phyloP scores from a whole-genome alignment of 2,113 vertebrate species.

The Lanius ludovicianus region DNA sequence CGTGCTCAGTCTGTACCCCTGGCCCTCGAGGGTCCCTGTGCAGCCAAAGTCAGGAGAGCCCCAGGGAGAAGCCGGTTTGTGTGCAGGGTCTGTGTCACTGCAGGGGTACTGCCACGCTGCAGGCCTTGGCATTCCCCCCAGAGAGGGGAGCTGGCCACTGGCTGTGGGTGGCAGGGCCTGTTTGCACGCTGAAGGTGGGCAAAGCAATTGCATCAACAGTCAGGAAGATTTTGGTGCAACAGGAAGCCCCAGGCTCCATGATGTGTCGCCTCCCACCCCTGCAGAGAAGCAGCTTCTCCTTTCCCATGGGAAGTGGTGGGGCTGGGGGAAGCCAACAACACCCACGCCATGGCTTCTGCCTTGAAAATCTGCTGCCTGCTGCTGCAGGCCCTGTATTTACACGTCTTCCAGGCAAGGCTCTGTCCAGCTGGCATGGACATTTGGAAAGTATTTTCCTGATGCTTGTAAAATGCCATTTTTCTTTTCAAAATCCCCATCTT shows the following conservation, averaged over 20 bases:
- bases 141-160: background rate
- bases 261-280: background rate
- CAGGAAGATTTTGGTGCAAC: background rate
- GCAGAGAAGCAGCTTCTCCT: background rate
- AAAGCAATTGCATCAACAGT: rapidly evolving
- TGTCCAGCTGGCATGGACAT: background rate
- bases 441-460: background rate
- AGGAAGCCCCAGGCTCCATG: background rate
- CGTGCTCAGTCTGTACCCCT: rapidly evolving
- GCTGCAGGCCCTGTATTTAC: background rate
- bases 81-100: background rate
- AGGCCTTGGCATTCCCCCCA: background rate
- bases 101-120: background rate
- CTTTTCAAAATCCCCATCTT: background rate
- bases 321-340: background rate
- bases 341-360: background rate
- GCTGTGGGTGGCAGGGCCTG: background rate
- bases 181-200: rapidly evolving
- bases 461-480: background rate
- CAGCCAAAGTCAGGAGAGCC: background rate
- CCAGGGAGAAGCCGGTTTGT: background rate
- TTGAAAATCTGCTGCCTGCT: background rate
- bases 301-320: background rate
- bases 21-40: background rate
- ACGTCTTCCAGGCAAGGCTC: background rate